Evolutionary conservation across 2,888 invertebrate genomes (phyloP).

Genomic region (Scaptomyza flava): DNA sequence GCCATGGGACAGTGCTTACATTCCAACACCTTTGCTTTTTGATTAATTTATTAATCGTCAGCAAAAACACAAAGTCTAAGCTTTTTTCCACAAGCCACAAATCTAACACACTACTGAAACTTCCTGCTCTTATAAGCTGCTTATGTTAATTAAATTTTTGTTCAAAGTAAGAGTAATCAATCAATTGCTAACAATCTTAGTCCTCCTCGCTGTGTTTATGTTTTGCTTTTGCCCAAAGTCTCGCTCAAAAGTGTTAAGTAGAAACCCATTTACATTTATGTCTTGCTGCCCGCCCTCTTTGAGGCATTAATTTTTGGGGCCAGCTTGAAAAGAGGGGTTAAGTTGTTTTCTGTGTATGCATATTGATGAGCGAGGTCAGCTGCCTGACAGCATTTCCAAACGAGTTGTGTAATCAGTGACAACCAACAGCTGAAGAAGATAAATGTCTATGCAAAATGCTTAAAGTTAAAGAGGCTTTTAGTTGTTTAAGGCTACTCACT

Average conservation of each 20-base stretch:
- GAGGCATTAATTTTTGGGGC: slow-evolving; percentile 31
- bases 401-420: slow-evolving; percentile 50
- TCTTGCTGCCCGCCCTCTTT: slow-evolving; percentile 8
- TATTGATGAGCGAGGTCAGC: slow-evolving; percentile 63
- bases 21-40: slow-evolving; percentile 54
- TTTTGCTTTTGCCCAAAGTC: slow-evolving; percentile 13
- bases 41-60: slow-evolving; percentile 61
- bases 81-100: slow-evolving; percentile 11
- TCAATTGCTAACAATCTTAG: slow-evolving; percentile 45
- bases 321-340: slow-evolving; percentile 35
- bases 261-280: slow-evolving; percentile 61
- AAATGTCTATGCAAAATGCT: slow-evolving; percentile 16
- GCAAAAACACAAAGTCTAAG: slow-evolving; percentile 46
- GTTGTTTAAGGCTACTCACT: background rate
- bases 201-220: slow-evolving; percentile 27
- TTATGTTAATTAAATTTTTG: slow-evolving; percentile 76
- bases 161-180: slow-evolving; percentile 57
- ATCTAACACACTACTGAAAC: background rate
- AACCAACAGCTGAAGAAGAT: slow-evolving; percentile 25
- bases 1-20: slow-evolving; percentile 14
- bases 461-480: background rate
- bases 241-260: slow-evolving; percentile 49
- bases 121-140: slow-evolving; percentile 53
- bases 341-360: slow-evolving; percentile 7
- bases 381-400: slow-evolving; percentile 23